Conservation (phyloP, 2,888 invertebrate species). For the Resseliella maxima region DNA sequence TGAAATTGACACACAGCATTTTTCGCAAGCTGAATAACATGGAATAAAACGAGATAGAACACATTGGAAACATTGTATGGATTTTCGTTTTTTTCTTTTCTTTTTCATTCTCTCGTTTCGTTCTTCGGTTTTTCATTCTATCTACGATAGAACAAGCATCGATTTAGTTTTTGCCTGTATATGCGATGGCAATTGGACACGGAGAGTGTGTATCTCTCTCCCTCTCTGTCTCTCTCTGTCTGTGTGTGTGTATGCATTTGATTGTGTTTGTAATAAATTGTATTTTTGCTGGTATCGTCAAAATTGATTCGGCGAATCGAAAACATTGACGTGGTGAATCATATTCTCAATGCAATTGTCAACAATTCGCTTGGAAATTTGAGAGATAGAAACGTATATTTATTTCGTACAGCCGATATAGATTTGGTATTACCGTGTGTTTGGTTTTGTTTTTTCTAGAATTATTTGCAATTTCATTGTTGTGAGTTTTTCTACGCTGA, state of each 20-base stretch:
- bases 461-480: background rate
- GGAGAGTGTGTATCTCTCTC: background rate
- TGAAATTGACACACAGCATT: slow-evolving; percentile 21
- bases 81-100: background rate
- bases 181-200: background rate
- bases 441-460: no score
- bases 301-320: background rate
- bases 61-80: background rate
- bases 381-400: no score
- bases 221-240: no score
- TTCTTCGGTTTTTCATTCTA: background rate
- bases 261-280: background rate
- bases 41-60: background rate
- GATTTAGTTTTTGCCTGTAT: background rate
- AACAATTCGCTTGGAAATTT: background rate
- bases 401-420: no score
- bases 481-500: no score
- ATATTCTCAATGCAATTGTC: background rate
- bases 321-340: slow-evolving; percentile 31
- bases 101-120: background rate
- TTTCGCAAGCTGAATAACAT: background rate
- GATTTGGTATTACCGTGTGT: no score
- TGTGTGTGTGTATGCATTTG: background rate
- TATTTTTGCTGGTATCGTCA: background rate
- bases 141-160: background rate